Base-by-base conservation (phyloP, 2,113 vertebrate species). In the Hiodon alosoides region DNA sequence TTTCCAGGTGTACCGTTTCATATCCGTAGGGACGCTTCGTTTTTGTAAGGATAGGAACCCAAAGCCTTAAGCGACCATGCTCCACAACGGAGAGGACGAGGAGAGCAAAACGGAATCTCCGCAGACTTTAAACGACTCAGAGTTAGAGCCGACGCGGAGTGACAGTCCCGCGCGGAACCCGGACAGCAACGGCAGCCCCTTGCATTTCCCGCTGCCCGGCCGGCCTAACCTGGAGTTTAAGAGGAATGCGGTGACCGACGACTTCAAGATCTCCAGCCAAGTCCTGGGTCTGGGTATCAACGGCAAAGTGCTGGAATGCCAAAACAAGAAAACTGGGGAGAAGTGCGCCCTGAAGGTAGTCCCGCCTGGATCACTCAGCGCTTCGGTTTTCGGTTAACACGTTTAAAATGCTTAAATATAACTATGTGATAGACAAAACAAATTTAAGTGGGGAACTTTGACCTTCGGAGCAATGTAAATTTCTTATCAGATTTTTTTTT, bases 211-310 rank as follows among this genome's bases (percentile, higher is more conserved):
- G 0, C 7, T 90, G 79, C 89, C 90, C 3, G 77, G 46, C n/a
- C 79, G 84, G 14, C 85, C 91, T 66, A 94, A 93, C 77, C 84
- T 90, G 74, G 95, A 98, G 54, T 94, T 97, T 74, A 98, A 95
- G 85, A 94, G 96, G 70, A 89, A 98, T 16, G 95, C 97, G 1
- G 95, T 99, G 83, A 99, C 96, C 0, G 95, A 99, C 59, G 96
- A 99, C 86, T 99, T 96, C 81, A 96, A 93, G 81, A 90, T 99
- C 74, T 97, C 97, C 83, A 94, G 87, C 74, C 93, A 94, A 74
- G 97, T 99, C 59, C 90, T 99, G 86, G 97, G 97, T 9, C 87
- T 99, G 78, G 97, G 97, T 53, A 95, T 99, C 88, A 99, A 98
- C 68, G 97, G 97, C 76, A 99, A 98, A 88, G 97, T 99, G 46